Evolutionary conservation across 1,140 invertebrate species (phyloP), one percentile per base, ranked within the genome.

Genomic region (Himalopsyche phryganea): DNA sequence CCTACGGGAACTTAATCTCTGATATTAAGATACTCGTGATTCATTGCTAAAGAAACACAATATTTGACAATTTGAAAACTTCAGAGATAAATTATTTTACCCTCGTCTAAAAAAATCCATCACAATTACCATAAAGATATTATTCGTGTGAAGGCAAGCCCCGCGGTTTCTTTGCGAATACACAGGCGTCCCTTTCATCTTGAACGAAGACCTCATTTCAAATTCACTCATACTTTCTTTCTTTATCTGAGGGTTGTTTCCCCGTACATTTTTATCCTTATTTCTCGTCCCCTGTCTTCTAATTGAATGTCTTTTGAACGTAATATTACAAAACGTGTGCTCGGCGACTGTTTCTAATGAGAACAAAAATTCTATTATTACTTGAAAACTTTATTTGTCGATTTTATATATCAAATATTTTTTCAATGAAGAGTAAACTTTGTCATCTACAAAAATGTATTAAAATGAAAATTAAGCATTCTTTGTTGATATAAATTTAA

Each of bases 261-360:
- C 47, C 18, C 23, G 9, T 28, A 28, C 23, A 5, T 28, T 51
- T 51, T 51, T 9, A 28, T 28, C 9, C 23, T 28, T 28, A 28
- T 28, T 28, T 28, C 9, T 3, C 23, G 3, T 28, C 23, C 23
- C 23, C 44, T 53, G 36, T 44, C 10, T 20, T 49, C 47, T 58
- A 58, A 58, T 58, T 58, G 56, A 58, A 58, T 58, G 51, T 58
- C 56, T 58, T 58, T 52, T 58, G 44, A 33, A 42, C 35, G 48
- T 42, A 50, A 40, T n/a, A n/a, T n/a, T n/a, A n/a, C n/a, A n/a
- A 28, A 28, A 49, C 50, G 55, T 28, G 23, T 56, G 48, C 48
- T 56, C 53, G 53, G 48, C 32, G 42, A 48, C 32, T 56, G 53
- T 56, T 46, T 48, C 53, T 36, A n/a, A 20, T 32, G 42, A 49